Conservation (phyloP, 1,140 invertebrate genomes). For the Trissolcus basalis region DNA sequence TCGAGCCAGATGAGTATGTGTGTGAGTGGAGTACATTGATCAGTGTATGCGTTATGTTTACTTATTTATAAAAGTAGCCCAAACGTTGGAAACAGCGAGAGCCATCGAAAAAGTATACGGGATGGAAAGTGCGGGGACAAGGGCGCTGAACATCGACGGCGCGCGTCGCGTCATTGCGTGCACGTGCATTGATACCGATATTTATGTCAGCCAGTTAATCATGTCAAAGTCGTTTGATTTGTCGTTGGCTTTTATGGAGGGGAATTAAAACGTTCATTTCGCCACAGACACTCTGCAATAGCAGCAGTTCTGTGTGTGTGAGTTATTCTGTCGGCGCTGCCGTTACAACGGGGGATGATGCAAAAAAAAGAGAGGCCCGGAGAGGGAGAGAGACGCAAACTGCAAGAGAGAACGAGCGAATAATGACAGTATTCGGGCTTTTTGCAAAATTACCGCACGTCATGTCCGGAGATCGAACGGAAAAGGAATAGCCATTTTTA, state of each 20-base stretch:
- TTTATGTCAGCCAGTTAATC: conserved; percentile 76
- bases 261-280: conserved; percentile 77
- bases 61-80: conserved; percentile 56
- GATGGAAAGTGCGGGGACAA: conserved; percentile 36
- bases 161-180: conserved; percentile 72
- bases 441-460: conserved; percentile 72
- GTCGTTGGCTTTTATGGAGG: conserved; percentile 76
- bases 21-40: conserved; percentile 32
- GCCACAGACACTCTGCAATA: conserved; percentile 75
- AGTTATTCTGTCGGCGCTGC: conserved; percentile 71
- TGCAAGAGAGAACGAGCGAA: conserved; percentile 38
- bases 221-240: conserved; percentile 76
- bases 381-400: conserved; percentile 17
- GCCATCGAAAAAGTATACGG: conserved; percentile 35
- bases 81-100: conserved; percentile 39
- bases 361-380: conserved; percentile 8
- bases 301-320: conserved; percentile 64
- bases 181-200: conserved; percentile 75
- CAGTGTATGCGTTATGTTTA: conserved; percentile 40
- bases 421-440: conserved; percentile 65
- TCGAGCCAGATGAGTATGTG: conserved; percentile 6
- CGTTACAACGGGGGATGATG: conserved; percentile 40
- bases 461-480: conserved; percentile 58
- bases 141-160: conserved; percentile 43
- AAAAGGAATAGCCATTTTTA: conserved; percentile 56